Conservation (phyloP, 2,113 vertebrate species). For the zebrafish (Danio rerio) region GRCz12tu NC_133176.1:52126501-52127000, state of each 20-base stretch:
- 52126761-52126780: conserved; percentile 1
- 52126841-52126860: conserved; percentile 58
- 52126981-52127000: background rate
- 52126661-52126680: conserved; percentile 49
- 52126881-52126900: conserved; percentile 2
- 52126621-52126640: conserved; percentile 50
- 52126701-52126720: conserved; percentile 24
- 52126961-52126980: background rate
- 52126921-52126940: background rate
- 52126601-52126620: conserved; percentile 63
- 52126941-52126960: background rate
- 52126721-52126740: conserved; percentile 49
- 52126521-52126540: no score
- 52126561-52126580: no score
- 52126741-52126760: conserved; percentile 50
- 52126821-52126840: conserved; percentile 56
- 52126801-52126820: conserved; percentile 39
- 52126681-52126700: conserved; percentile 27
- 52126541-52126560: no score
- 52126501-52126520: no score
- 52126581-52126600: no score
- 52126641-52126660: conserved; percentile 60
- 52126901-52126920: background rate
- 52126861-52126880: conserved; percentile 50
- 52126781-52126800: conserved; percentile 1